Evolutionary conservation across 2,888 invertebrate genomes (phyloP), one percentile per base, ranked within the genome.

Genomic region (Brachycybe producta): DNA sequence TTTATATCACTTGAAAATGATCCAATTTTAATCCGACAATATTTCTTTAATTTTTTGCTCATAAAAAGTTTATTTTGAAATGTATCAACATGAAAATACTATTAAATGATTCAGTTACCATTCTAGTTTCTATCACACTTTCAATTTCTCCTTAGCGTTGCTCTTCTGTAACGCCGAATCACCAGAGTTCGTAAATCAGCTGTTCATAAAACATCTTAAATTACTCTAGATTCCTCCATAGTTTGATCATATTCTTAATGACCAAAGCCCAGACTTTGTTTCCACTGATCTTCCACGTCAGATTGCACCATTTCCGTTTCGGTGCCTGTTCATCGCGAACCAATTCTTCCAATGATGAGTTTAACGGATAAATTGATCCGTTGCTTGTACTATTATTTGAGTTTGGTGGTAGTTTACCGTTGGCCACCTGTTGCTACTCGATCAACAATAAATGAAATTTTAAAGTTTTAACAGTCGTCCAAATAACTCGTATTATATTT

Each of bases 181-280:
- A n/a, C n/a, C n/a, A n/a, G n/a, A n/a, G n/a, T n/a, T n/a, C n/a
- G n/a, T n/a, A n/a, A n/a, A n/a, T n/a, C n/a, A n/a, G n/a, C n/a
- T n/a, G n/a, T n/a, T n/a, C n/a, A n/a, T n/a, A n/a, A n/a, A n/a
- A n/a, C n/a, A n/a, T n/a, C n/a, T 24, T n/a, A 39, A 49, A 44
- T 46, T 50, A 53, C 53, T 51, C 53, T 24, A 53, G 45, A 36
- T 53, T 53, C 38, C 53, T 45, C 49, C 50, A 50, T 47, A 53
- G 35, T 21, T 51, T 45, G 7, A 53, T 38, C 34, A 53, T 45
- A 47, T 47, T 53, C 42, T 53, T 53, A 38, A 51, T 46, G 21
- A 50, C 34, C 42, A 51, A 30, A 5, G 53, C 53, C 34, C 45
- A 38, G 15, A 51, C 50, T 24, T 53, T 53, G 38, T 53, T 53